These are phyloP conservation scores for Platysteira castanea DNA, from an alignment of 2,113 vertebrate species.

Conservation along the genomic window DNA sequence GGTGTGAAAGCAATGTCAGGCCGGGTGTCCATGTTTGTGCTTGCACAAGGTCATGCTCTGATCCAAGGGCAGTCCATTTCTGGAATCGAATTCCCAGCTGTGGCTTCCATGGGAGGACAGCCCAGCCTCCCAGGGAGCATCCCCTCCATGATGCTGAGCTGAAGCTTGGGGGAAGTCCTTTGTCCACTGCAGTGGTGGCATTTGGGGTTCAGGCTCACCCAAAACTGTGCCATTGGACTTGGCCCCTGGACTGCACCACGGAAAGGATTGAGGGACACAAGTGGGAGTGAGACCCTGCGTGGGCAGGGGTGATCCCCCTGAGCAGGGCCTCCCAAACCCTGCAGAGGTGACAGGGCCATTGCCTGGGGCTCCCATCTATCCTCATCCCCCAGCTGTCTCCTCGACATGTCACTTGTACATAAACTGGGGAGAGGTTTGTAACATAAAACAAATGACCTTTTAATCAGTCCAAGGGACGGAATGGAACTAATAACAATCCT, in stretches of 20 bases:
- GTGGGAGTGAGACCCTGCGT: not conserved
- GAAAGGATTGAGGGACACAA: not conserved
- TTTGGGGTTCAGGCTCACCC: not conserved
- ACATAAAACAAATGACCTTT: not conserved
- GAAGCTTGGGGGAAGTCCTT: rapidly evolving
- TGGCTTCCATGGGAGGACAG: not conserved
- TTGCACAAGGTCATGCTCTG: rapidly evolving
- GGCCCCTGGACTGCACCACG: not conserved
- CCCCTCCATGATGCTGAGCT: not conserved
- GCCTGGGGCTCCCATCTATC: not conserved
- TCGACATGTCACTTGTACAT: rapidly evolving
- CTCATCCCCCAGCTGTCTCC: not conserved
- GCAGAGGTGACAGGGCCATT: rapidly evolving
- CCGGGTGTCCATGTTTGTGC: not conserved
- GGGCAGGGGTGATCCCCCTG: not conserved
- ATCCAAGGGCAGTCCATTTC: not conserved
- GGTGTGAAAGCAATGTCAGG: rapidly evolving
- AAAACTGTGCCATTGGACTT: not conserved
- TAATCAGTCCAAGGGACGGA: not conserved
- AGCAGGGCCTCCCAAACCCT: not conserved
- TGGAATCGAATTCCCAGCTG: not conserved
- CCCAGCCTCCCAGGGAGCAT: not conserved
- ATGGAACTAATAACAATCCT: not conserved
- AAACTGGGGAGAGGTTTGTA: not conserved
- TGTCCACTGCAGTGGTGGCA: rapidly evolving